A percentile compares a stretch with the other conserved stretches of the same genome.
phyloP scores from a whole-genome alignment of 2,113 vertebrate genomes.

The Ciconia boyciana region DNA sequence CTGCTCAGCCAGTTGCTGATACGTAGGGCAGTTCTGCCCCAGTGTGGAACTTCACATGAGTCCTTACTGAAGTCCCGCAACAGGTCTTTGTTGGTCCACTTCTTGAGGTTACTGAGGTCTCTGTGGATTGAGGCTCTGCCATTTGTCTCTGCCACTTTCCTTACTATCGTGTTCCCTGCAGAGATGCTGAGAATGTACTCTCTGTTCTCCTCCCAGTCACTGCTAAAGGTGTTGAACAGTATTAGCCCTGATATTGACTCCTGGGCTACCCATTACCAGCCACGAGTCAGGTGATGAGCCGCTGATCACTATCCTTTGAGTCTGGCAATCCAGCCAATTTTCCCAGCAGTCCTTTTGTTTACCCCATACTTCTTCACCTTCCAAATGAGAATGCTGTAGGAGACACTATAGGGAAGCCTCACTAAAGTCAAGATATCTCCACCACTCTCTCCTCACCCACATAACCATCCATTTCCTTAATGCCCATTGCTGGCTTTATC shows the following conservation, averaged over 20 bases:
- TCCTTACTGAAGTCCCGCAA: neutral
- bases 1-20: neutral
- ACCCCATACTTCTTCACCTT: neutral
- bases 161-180: neutral
- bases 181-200: neutral
- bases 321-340: neutral
- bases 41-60: neutral
- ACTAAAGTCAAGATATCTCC: neutral
- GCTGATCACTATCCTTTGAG: neutral
- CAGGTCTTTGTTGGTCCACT: neutral
- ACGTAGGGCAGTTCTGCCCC: neutral
- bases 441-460: neutral
- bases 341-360: neutral
- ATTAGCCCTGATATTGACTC: neutral
- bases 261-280: neutral
- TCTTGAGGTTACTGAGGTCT: neutral
- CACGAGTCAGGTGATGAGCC: neutral
- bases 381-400: neutral
- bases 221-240: neutral
- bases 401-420: neutral
- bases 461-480: neutral
- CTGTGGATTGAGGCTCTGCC: neutral
- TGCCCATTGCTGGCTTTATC: neutral
- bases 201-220: neutral
- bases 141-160: neutral